Conservation (phyloP, 2,797 vertebrate genomes). For the Crocodylus rhombifer region DNA sequence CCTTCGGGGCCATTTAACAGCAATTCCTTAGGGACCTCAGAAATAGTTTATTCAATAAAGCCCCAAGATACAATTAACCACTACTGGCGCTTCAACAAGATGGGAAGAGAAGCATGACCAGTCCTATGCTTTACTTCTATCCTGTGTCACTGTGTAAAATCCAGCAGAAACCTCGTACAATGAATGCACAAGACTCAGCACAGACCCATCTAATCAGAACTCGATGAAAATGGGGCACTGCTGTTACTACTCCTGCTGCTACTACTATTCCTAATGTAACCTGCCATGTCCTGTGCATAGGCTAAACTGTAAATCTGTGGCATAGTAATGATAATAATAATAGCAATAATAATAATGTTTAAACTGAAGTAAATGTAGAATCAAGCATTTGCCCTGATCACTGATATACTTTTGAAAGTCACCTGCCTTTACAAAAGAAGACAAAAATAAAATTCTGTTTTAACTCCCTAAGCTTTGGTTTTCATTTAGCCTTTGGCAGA, state of each 20-base stretch:
- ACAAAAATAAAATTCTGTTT: slow-evolving; percentile 3
- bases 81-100: not conserved
- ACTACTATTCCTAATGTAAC: not conserved
- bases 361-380: not conserved
- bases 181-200: not conserved
- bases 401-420: not conserved
- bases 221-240: not conserved
- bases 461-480: slow-evolving; percentile 15
- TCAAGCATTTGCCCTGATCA: not conserved
- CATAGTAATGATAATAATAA: too few species aligned
- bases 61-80: slow-evolving; percentile 36
- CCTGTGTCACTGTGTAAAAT: not conserved
- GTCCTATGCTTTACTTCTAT: not conserved
- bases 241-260: not conserved
- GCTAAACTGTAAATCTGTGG: too few species aligned
- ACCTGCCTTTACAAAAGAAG: not conserved
- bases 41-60: not conserved
- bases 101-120: not conserved
- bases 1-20: slow-evolving; percentile 15
- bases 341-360: too few species aligned
- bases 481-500: slow-evolving; percentile 44
- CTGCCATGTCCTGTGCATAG: too few species aligned
- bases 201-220: not conserved
- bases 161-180: not conserved
- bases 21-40: not conserved